These are phyloP conservation scores for Anarhynchus alexandrinus DNA, from an alignment of 2,113 vertebrate species.

Conservation along the genomic window DNA sequence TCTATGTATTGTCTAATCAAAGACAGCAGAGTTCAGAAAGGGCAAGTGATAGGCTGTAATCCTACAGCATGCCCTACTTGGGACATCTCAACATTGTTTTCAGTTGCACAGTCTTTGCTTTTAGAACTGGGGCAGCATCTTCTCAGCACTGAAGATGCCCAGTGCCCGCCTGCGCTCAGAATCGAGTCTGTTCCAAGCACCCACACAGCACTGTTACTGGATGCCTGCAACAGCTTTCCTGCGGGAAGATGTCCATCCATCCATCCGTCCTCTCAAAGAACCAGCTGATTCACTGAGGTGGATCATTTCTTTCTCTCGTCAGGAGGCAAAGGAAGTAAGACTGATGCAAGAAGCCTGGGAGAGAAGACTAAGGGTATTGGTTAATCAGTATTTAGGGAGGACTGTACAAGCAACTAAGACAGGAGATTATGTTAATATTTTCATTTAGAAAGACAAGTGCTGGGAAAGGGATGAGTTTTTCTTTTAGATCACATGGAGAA, in stretches of 20 bases:
- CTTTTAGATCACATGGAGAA: constrained; percentile 12
- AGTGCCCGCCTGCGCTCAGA: not conserved
- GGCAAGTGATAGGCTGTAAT: not conserved
- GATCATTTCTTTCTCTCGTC: not conserved
- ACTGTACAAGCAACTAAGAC: not conserved
- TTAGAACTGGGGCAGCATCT: not conserved
- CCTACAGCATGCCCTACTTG: not conserved
- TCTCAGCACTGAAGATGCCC: not conserved
- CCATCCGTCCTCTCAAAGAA: not conserved
- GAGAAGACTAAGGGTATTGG: not conserved
- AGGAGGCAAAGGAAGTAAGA: not conserved
- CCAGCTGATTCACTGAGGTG: not conserved
- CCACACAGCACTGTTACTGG: fast-evolving
- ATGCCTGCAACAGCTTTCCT: not conserved
- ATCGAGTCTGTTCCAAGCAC: not conserved
- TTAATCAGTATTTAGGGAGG: not conserved
- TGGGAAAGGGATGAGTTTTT: not conserved
- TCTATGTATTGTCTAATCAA: not conserved
- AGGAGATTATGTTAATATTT: not conserved
- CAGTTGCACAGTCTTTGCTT: not conserved
- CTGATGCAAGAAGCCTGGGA: not conserved
- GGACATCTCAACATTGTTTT: not conserved
- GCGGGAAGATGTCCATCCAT: not conserved
- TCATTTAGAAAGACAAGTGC: constrained; percentile 6
- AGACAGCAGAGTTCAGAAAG: not conserved